Evolutionary conservation across 1,140 invertebrate species (phyloP), one percentile per base, ranked within the genome.

Genomic region (Plutomurus gul): DNA sequence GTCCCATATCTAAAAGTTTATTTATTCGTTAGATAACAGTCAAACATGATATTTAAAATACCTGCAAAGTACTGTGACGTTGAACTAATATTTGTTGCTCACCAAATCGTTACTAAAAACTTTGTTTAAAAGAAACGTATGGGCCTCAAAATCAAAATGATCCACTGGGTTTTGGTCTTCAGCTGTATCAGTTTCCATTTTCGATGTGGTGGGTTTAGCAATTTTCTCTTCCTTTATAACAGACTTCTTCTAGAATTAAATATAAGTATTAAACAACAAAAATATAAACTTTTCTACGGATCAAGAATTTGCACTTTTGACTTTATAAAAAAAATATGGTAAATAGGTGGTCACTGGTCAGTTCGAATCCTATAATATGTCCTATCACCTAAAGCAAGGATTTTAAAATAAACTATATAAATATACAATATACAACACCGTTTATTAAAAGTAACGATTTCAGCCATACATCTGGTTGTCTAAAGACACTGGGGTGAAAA

Each of bases 81-180:
- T 40, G 7, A 16, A 71, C 20, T 2, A n/a, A 13, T 39, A 40
- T 20, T 25, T 18, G 13, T 8, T 8, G 4, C n/a, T 71, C 40
- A 72, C 70, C 70, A 72, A 40, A 18, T 72, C 70, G 25, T 72
- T 72, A 16, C 33, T 43, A 72, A 72, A 72, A 11, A 72, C 70
- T 40, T 43, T 72, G 16, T 72, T 72, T 8, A 72, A 11, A 20
- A 72, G 18, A 72, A 72, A 72, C 1, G n/a, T 27, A 22, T 72
- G 36, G n/a, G 18, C 40, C 25, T 72, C 70, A 2, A 72, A 8
- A 18, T 40, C 70, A 37, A 37, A 40, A 16, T 8, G 25, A n/a
- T 36, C 30, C 36, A 43, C 25, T 18, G 36, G 25, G 25, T 11
- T 30, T 36, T 3, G 16, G 18, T n/a, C 8, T 13, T 39, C 16